Evolutionary conservation across 2,888 invertebrate genomes (phyloP).

Genomic region (Carpatolechia fugitivella): DNA sequence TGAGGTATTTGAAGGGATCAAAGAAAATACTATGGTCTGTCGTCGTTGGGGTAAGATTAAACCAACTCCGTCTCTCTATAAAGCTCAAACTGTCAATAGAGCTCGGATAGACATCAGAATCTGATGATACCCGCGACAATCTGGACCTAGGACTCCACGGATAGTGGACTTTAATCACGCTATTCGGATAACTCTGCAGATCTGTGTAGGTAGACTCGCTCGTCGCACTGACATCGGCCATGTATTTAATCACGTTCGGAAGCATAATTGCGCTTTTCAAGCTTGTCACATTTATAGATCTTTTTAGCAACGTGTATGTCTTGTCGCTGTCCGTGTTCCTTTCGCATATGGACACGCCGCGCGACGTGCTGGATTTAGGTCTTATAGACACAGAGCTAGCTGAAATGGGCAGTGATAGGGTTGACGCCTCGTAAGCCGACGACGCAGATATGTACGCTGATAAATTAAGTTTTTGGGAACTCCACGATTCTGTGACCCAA

Average conservation of each 20-base stretch:
- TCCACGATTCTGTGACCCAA: slow-evolving; percentile 47
- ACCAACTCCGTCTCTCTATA: neutral
- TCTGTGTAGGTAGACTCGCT: neutral
- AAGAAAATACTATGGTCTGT: neutral
- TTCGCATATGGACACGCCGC: slow-evolving; percentile 16
- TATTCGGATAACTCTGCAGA: neutral
- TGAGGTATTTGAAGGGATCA: neutral
- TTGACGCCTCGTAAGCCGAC: neutral
- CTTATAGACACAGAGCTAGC: slow-evolving; percentile 13
- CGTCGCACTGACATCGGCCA: neutral
- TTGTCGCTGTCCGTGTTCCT: neutral
- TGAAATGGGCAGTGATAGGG: neutral
- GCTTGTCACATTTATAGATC: neutral
- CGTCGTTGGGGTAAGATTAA: neutral
- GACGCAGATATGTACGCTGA: neutral
- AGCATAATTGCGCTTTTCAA: no score
- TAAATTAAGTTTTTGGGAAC: neutral
- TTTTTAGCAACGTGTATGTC: neutral
- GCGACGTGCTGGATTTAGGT: slow-evolving; percentile 34
- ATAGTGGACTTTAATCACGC: neutral
- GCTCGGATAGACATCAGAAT: neutral
- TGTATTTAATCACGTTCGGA: neutral
- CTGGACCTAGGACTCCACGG: neutral
- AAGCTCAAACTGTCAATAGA: neutral
- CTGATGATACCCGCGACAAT: neutral